Evolutionary conservation across 1,140 invertebrate species (phyloP), one percentile per base, ranked within the genome.

Genomic region (Drosophila biarmipes): DNA sequence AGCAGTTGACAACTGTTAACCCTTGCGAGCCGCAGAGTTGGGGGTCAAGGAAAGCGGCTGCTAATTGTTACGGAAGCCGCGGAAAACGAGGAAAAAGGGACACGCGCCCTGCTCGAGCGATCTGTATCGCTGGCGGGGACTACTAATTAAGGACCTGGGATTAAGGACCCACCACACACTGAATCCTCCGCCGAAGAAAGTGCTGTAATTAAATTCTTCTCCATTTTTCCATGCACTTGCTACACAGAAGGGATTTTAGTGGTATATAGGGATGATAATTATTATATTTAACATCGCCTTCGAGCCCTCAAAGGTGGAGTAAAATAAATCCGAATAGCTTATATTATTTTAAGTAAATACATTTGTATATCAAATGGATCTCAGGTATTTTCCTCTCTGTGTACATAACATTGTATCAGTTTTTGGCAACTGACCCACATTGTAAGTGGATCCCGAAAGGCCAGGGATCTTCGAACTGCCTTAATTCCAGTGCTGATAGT

Each of bases 401-500:
- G 48, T 19, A 37, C 21, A 19, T 34, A 40, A 62, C 42, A 48
- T 31, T 63, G 63, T 66, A 21, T 63, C 61, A 45, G 12, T 6
- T 19, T 0, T 8, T 35, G 48, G 14, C 24, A 24, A 10, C 24
- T 54, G 72, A 45, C 31, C 24, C 43, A 42, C 66, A 64, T 79
- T 81, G 55, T 85, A 77, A 77, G 80, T 85, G 80, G 69, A 51
- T 54, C 24, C 49, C 21, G 31, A 29, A 40, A 58, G 21, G 21
- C 31, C 53, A 46, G 29, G 15, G 8, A 55, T 10, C 19, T 19
- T 17, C 21, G 29, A 40, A 63, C 31, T 58, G 17, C 37, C 45
- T 66, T 85, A 85, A 85, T 85, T 29, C 73, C 80, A 80, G 75
- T 59, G 59, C 73, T 59, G 61, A 89, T 87, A 82, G 78, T 82